Percentiles rank a stretch among this genome's conserved stretches.
Evolutionary conservation across 1,140 invertebrate species (phyloP).

Genomic region (Cotesia glomerata): DNA sequence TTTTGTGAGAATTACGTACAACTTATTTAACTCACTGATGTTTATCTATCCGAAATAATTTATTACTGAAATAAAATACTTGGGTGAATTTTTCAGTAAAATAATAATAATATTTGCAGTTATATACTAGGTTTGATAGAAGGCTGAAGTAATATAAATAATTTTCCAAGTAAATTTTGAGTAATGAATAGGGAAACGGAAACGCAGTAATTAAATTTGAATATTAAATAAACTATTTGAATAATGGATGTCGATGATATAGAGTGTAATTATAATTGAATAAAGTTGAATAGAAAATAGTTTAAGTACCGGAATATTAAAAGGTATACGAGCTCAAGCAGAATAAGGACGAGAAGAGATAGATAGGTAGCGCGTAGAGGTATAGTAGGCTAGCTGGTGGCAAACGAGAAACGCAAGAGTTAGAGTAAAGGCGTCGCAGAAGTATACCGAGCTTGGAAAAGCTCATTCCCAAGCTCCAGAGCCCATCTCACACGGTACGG

Average conservation of each 20-base stretch:
- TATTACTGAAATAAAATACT: too few relatives aligned
- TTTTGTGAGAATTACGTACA: too few relatives aligned
- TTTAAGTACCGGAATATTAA: slow-evolving; percentile 9
- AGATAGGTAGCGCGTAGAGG: neutral
- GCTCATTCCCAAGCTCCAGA: slow-evolving; percentile 7
- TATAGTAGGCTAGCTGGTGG: neutral
- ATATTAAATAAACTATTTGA: slow-evolving; percentile 5
- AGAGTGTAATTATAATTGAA: slow-evolving; percentile 38
- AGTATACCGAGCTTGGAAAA: neutral
- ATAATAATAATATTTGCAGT: too few relatives aligned
- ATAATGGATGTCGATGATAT: slow-evolving; percentile 7
- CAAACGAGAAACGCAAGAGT: too few relatives aligned
- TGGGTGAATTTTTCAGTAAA: too few relatives aligned
- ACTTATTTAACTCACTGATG: too few relatives aligned
- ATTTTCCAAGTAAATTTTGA: too few relatives aligned
- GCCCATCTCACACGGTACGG: slow-evolving; percentile 56
- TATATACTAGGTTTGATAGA: too few relatives aligned
- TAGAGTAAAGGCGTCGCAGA: too few relatives aligned
- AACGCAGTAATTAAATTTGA: neutral
- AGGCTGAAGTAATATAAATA: too few relatives aligned
- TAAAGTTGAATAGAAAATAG: slow-evolving; percentile 6
- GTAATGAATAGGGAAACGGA: neutral
- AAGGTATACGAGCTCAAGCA: neutral
- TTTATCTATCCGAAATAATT: too few relatives aligned
- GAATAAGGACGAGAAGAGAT: slow-evolving; percentile 4